A percentile compares a stretch with the other conserved stretches of the same genome.
phyloP scores from a whole-genome alignment of 2,113 vertebrate genomes.

The Baryphthengus martii region DNA sequence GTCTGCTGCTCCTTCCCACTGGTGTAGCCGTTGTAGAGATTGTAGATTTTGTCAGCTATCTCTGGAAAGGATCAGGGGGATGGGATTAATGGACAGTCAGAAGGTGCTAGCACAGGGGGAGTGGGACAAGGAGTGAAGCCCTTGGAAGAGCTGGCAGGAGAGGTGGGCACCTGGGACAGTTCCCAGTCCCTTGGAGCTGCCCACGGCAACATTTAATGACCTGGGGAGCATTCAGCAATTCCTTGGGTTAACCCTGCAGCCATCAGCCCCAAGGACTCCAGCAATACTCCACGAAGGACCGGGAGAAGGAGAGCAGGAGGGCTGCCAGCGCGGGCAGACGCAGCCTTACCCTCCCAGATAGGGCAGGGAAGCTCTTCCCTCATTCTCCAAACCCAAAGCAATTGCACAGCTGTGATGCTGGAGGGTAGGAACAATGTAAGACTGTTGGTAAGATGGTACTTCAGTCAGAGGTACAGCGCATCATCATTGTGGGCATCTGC shows the following conservation, averaged over 20 bases:
- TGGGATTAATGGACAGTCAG: background rate
- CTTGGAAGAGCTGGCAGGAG: background rate
- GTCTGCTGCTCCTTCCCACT: conserved; percentile 99
- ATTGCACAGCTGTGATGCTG: background rate
- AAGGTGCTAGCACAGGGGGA: background rate
- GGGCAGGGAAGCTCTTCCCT: background rate
- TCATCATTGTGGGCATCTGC: background rate
- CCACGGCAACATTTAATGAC: background rate
- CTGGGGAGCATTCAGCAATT: background rate
- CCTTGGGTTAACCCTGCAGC: background rate
- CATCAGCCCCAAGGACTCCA: background rate
- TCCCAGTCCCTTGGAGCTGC: background rate
- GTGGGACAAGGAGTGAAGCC: background rate
- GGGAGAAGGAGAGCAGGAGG: background rate
- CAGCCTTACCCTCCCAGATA: background rate
- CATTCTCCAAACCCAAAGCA: background rate
- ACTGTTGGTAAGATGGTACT: background rate
- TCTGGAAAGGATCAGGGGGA: conserved; percentile 73
- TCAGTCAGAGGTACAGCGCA: background rate
- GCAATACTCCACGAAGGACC: background rate
- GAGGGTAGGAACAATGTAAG: background rate
- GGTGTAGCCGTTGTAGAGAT: conserved; percentile 97
- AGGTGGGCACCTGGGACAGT: background rate
- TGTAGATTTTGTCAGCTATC: conserved; percentile 97
- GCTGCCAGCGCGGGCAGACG: background rate